Evolutionary conservation across 1,140 invertebrate genomes (phyloP), one percentile per base, ranked within the genome.

Genomic region (Semibalanus balanoides): DNA sequence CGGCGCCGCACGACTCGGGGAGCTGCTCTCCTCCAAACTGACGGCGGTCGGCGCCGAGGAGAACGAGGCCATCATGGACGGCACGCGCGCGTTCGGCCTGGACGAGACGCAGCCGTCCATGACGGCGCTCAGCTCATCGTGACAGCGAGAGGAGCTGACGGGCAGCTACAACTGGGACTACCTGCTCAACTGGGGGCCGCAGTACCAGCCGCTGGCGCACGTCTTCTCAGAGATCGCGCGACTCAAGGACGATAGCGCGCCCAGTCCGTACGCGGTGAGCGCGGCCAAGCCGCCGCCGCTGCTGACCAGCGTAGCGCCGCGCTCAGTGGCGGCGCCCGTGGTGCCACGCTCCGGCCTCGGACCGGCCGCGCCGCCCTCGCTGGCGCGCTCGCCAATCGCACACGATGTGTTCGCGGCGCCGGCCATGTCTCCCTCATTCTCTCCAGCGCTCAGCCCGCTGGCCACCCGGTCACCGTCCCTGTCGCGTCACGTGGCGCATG

Each of bases 121-220:
- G 90, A 94, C 93, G 51, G 95, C 95, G 0, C 84, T 97, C 5
- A 97, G 94, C 83, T 97, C 94, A 97, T 98, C 78, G 95, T 97
- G 74, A 97, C 85, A 96, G 94, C 82, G 87, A 88, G 81, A 97
- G 85, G 95, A 97, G 84, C 85, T 97, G 64, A 95, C 94, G 0
- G 96, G 95, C n/a, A 97, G 95, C 80, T 98, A 98, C 83, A 98
- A 98, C 83, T 99, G 96, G 96, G 96, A 98, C 81, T 98, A 98
- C 84, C 86, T 99, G 40, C 85, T 98, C 14, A 94, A 98, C 83
- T 99, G 96, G 96, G 95, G 95, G 22, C 96, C 96, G 0, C 95
- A 97, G 82, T 99, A 98, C 83, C 96, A 98, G 83, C 95, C 96
- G 0, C 84, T 98, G 79, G 95, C 96, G 40, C 94, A 97, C 82